These are phyloP conservation scores for Sebastes kiyomatsui DNA, from an alignment of 2,797 vertebrate species.

Conservation along the genomic window DNA sequence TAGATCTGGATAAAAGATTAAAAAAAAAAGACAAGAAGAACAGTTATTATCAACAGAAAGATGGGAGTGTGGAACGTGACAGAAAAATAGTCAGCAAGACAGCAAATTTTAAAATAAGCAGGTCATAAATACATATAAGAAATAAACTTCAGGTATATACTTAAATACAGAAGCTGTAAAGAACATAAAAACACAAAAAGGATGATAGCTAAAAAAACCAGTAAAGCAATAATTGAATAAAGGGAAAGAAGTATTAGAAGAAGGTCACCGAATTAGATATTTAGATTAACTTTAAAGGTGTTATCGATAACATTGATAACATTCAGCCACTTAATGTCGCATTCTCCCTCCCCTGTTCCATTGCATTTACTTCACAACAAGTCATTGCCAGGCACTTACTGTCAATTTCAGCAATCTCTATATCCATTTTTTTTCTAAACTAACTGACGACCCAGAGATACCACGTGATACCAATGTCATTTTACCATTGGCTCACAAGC, in stretches of 20 bases:
- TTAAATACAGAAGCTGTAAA: background rate
- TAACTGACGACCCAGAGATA: too few species aligned
- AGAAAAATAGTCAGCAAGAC: background rate
- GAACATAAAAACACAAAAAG: background rate
- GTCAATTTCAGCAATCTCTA: too few species aligned
- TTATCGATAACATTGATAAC: background rate
- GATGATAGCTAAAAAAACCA: background rate
- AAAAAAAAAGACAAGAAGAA: conserved; percentile 26
- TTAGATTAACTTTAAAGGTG: background rate
- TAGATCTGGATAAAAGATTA: conserved; percentile 87
- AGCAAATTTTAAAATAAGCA: background rate
- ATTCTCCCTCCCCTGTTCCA: background rate
- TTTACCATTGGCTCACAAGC: too few species aligned
- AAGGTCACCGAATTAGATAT: background rate
- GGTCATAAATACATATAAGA: background rate
- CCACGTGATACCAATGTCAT: accelerated
- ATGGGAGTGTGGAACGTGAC: background rate
- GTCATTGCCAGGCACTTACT: too few species aligned
- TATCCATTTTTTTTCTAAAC: too few species aligned
- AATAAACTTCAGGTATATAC: background rate
- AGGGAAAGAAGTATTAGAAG: background rate
- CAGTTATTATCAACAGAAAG: background rate
- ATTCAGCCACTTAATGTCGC: accelerated
- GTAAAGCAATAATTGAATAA: background rate
- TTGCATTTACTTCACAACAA: background rate